These are phyloP conservation scores for Oligia fasciuncula DNA, from an alignment of 2,888 invertebrate species.

Conservation along the genomic window DNA sequence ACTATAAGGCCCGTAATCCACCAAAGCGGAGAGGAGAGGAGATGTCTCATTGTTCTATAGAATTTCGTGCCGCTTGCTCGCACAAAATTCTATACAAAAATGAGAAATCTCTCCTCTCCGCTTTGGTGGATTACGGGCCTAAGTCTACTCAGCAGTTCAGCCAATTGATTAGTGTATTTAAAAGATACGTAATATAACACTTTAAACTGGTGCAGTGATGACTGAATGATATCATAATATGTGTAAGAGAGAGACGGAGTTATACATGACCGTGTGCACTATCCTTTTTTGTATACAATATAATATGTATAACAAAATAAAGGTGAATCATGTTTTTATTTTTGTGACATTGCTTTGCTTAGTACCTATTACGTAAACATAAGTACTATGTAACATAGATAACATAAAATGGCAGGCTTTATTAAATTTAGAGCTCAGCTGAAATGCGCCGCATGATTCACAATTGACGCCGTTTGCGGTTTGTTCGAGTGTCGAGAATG, in stretches of 20 bases:
- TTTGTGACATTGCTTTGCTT: not conserved
- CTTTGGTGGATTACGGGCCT: no score
- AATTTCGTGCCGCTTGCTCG: no score
- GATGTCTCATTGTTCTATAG: no score
- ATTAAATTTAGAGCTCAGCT: conserved; percentile 15
- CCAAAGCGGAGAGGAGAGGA: no score
- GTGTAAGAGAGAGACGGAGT: not conserved
- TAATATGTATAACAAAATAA: not conserved
- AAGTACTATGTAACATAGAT: not conserved
- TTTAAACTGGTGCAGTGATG: not conserved
- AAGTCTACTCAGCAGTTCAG: no score
- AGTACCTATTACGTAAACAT: no score
- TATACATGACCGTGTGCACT: not conserved
- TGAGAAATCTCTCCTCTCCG: no score
- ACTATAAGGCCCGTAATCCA: not conserved
- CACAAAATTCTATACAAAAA: no score
- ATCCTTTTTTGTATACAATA: not conserved
- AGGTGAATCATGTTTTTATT: conserved; percentile 4
- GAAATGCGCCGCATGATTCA: conserved; percentile 31
- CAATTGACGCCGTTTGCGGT: not conserved
- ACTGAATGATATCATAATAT: not conserved
- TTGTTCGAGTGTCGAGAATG: conserved; percentile 23
- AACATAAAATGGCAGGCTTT: conserved; percentile 7
- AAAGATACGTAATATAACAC: not conserved
- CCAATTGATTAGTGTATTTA: not conserved